A percentile compares a stretch with the other conserved stretches of the same genome.
These are phyloP conservation scores for Limnephilus auricula DNA, from an alignment of 2,888 invertebrate genomes.

Conservation along the genomic window DNA sequence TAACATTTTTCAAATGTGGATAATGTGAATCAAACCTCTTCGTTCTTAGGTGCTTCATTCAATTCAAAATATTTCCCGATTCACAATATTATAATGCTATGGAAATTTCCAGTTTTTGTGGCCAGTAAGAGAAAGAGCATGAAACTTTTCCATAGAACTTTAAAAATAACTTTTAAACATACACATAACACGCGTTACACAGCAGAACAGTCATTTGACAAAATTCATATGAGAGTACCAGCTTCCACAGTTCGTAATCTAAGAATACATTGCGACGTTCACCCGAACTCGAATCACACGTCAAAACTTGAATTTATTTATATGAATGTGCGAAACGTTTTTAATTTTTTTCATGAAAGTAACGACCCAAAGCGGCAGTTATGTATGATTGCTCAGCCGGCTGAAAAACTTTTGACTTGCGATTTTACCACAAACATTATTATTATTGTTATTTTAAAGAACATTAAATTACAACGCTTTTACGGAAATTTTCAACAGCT, in stretches of 20 bases:
- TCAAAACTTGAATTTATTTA: constrained; percentile 16
- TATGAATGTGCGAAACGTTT: background rate
- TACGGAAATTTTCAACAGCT: background rate
- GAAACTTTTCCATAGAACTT: background rate
- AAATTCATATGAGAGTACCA: background rate
- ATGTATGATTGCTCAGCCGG: background rate
- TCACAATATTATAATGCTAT: background rate
- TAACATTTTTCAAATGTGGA: too few species aligned
- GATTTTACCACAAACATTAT: background rate
- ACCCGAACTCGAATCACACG: background rate
- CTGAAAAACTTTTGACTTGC: background rate
- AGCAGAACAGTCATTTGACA: background rate
- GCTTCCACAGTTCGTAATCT: constrained; percentile 17
- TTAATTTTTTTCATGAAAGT: background rate
- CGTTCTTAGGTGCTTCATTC: too few species aligned
- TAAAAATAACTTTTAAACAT: background rate
- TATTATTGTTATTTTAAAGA: background rate
- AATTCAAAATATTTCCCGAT: background rate
- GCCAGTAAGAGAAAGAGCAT: background rate
- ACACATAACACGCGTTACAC: background rate
- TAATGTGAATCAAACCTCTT: too few species aligned
- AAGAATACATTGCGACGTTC: constrained; percentile 12
- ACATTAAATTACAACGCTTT: background rate
- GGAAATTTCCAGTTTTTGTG: background rate
- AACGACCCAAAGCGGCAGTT: constrained; percentile 27